Percentiles rank a stretch among this genome's conserved stretches.
phyloP scores from a whole-genome alignment of 1,140 invertebrate genomes.

The Telenomus remus region DNA sequence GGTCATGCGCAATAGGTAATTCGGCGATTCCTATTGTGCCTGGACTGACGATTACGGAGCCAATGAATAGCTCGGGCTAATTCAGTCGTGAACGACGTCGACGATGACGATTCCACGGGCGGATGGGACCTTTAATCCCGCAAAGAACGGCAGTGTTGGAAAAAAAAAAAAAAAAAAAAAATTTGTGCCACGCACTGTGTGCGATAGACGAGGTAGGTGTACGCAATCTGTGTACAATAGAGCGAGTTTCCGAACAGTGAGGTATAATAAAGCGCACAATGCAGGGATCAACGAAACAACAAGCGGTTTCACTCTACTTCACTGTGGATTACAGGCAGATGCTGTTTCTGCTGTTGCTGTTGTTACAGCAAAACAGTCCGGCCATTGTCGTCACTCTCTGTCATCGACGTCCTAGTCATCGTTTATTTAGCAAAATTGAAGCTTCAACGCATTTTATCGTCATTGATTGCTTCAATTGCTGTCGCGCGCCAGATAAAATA shows the following conservation, averaged over 20 bases:
- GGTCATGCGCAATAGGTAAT: conserved; percentile 61
- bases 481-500: conserved; percentile 46
- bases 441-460: conserved; percentile 52
- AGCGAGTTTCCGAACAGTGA: conserved; percentile 62
- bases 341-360: conserved; percentile 62
- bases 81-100: conserved; percentile 56
- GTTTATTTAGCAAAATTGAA: conserved; percentile 55
- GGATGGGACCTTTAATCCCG: conserved; percentile 62
- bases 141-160: conserved; percentile 55
- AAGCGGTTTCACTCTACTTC: conserved; percentile 69
- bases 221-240: conserved; percentile 66
- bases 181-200: conserved; percentile 37
- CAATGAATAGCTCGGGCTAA: conserved; percentile 58
- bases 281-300: conserved; percentile 72
- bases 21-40: conserved; percentile 58
- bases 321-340: conserved; percentile 73
- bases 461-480: conserved; percentile 55
- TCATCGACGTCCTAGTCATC: conserved; percentile 42
- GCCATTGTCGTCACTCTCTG: conserved; percentile 68
- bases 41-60: conserved; percentile 57
- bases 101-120: conserved; percentile 47
- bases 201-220: conserved; percentile 55
- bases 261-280: conserved; percentile 66
- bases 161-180: conserved; percentile 34
- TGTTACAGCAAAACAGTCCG: conserved; percentile 52